Conservation (phyloP, 2,888 invertebrate genomes). For the Thymelicus sylvestris region DNA sequence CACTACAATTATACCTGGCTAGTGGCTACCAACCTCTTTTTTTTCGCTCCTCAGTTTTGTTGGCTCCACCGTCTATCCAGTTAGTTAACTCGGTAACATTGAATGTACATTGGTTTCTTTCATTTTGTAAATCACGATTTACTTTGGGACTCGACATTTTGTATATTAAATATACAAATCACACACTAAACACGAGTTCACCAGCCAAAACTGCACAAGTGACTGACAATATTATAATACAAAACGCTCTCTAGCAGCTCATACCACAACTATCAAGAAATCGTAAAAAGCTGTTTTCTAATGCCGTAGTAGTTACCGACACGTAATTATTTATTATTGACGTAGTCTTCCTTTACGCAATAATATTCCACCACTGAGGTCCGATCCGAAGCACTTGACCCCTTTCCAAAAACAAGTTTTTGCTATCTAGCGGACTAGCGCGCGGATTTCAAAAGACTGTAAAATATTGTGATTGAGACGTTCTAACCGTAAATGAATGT, state of each 20-base stretch:
- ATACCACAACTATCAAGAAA: neutral
- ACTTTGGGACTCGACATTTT: conserved; percentile 67
- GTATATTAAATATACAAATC: conserved; percentile 1
- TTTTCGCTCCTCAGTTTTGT: conserved; percentile 89
- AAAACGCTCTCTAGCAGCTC: too few relatives aligned
- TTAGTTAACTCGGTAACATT: conserved; percentile 90
- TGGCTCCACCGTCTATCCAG: conserved; percentile 90
- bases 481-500: too few relatives aligned
- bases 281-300: neutral
- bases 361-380: neutral
- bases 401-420: too few relatives aligned
- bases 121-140: conserved; percentile 89
- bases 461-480: too few relatives aligned
- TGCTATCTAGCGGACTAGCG: too few relatives aligned
- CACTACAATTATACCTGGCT: neutral
- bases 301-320: neutral
- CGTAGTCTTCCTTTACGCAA: conserved; percentile 1
- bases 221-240: neutral
- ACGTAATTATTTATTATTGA: neutral
- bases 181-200: conserved; percentile 11
- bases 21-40: conserved; percentile 64
- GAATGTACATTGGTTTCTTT: conserved; percentile 91
- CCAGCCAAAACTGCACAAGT: neutral
- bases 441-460: too few relatives aligned
- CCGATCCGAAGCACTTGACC: neutral